Base-by-base conservation (phyloP, 2,113 vertebrate species). In the Cavia porcellus region DNA sequence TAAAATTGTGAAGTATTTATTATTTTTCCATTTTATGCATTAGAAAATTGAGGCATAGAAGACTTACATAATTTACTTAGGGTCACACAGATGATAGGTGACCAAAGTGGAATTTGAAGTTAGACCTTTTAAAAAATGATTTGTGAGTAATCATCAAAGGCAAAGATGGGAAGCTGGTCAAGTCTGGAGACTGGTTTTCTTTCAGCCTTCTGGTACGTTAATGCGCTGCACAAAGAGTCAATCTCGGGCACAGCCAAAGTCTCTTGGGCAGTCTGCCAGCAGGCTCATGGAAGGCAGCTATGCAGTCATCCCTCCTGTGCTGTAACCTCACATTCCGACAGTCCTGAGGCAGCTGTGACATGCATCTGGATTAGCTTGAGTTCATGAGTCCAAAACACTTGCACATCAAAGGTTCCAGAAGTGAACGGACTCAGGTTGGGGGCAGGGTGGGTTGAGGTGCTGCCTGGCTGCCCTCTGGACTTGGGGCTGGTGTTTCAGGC, bases 281-380 rank as follows among this genome's bases (percentile, higher is more conserved):
- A 68, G 80, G 79, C 57, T 75, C 62, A 2, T 19, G 70, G 93
- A 89, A 95, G 70, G 75, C 50, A 20, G 82, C 94, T 85, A 84
- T 17, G 32, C 75, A 61, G 80, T 92, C 80, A 85, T 52, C 86
- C 89, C 87, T 94, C 94, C 80, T 80, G 52, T 84, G 45, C 52
- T 94, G 38, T 72, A 92, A 92, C 94, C 93, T 92, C 87, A 92
- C 4, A 87, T 89, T 95, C 66, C 14, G 57, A 20, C 38, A 74
- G 62, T 83, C 95, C 32, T 55, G 64, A 96, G 80, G 84, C 89
- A 95, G 95, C 94, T 94, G 94, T 87, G 96, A 95, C 95, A 94
- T 75, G 79, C 96, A 88, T 94, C 86, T 93, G 82, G 85, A 85
- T 59, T 72, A 96, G 87, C 42, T 87, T 80, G 92, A 93, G 91